Conservation (phyloP, 2,888 invertebrate genomes). For the Rhagium mordax region DNA sequence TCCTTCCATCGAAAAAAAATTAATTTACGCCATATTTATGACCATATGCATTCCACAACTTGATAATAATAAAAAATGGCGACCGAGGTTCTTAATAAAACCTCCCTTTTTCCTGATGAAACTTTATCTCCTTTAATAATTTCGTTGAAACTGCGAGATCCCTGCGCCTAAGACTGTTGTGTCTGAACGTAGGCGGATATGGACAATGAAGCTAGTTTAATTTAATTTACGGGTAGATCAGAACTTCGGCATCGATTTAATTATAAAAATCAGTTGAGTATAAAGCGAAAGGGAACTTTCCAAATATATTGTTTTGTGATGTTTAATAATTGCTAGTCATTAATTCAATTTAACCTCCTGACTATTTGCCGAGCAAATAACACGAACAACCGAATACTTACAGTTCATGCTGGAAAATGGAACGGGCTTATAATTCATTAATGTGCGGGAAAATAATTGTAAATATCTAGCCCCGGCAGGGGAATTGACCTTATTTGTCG, state of each 20-base stretch:
- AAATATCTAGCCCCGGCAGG: too few relatives aligned
- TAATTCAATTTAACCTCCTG: neutral
- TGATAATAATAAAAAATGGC: too few relatives aligned
- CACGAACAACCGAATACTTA: neutral
- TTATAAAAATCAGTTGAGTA: conserved; percentile 9
- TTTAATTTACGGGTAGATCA: conserved; percentile 10
- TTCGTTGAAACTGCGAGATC: neutral
- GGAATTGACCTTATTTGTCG: too few relatives aligned
- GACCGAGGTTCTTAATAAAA: neutral
- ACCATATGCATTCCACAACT: too few relatives aligned
- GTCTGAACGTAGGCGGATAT: neutral
- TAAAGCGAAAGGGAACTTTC: neutral
- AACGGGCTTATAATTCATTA: neutral
- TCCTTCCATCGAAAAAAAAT: too few relatives aligned
- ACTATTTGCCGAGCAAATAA: neutral
- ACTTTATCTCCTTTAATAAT: neutral
- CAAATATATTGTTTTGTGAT: conserved; percentile 3
- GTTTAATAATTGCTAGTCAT: conserved; percentile 1
- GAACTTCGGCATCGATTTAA: neutral
- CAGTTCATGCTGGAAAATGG: neutral
- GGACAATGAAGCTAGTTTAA: conserved; percentile 6
- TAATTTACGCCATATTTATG: too few relatives aligned
- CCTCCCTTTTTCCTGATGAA: neutral
- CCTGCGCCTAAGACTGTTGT: neutral
- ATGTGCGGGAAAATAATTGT: neutral